Percentiles rank a stretch among this genome's conserved stretches.
Conservation (phyloP, 53 echinoderm and acorn worm species). For the Paelopatides confundens region DNA sequence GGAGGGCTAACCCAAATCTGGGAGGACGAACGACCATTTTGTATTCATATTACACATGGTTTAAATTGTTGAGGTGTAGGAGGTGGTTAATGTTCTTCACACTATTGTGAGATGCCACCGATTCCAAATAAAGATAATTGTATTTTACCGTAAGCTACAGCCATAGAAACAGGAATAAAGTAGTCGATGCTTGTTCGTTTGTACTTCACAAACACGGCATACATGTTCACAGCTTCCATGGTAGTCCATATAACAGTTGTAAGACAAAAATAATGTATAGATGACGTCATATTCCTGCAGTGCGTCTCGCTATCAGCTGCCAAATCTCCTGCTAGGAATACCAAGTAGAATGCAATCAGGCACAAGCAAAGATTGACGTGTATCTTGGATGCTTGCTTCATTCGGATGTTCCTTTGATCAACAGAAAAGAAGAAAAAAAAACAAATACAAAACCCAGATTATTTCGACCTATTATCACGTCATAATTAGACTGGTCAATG, state of each 20-base stretch:
- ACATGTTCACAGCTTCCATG: constrained; percentile 18
- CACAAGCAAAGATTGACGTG: background rate
- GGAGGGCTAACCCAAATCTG: no score
- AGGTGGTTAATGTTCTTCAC: no score
- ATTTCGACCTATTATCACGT: no score
- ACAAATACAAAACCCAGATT: no score
- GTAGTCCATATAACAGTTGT: background rate
- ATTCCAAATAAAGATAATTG: no score
- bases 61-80: no score
- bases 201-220: background rate
- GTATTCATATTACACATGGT: no score
- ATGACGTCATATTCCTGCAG: background rate
- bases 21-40: no score
- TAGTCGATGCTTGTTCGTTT: background rate
- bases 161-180: background rate
- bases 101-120: no score
- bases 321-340: background rate
- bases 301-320: background rate
- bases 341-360: background rate
- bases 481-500: no score
- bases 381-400: background rate
- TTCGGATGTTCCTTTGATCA: no score
- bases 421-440: no score
- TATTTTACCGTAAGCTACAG: background rate
- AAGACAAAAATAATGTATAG: background rate